Evolutionary conservation across 1,140 invertebrate genomes (phyloP), one percentile per base, ranked within the genome.

Genomic region (Meloidogyne exigua): DNA sequence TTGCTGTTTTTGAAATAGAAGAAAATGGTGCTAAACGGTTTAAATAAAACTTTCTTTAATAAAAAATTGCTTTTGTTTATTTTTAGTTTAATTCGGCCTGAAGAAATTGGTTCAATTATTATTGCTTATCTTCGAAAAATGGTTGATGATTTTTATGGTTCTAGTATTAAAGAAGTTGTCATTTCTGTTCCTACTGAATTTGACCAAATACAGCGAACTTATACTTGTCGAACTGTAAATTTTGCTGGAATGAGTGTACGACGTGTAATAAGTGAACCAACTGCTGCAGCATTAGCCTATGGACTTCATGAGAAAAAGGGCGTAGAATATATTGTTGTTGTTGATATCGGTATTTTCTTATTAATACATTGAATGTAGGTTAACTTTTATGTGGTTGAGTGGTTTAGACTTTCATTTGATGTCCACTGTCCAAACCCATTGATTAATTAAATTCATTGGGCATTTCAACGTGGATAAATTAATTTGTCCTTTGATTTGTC

Each of bases 211-310:
- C 85, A 87, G 67, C 42, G 85, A 44, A 88, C 84, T 76, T 74
- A 67, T 36, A 87, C 85, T 1, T 57, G 42, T 9, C 79, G 78
- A 36, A 85, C 87, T 7, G 85, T 86, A 1, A 68, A 77, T 71
- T n/a, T 81, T 15, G 84, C 87, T 28, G 72, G 64, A 28, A 78
- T 78, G 76, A 42, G 21, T 23, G 74, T 75, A 1, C 90, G 95
- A 82, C 91, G 93, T 89, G 94, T 87, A 5, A 81, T 88, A 71
- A 88, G 85, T 63, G 88, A 88, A 70, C 88, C 88, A 1, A 88
- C 88, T 15, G 88, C 88, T 5, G 88, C 88, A 3, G 88, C 88
- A 28, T 70, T 88, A 23, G 87, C 88, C 11, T 88, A 88, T 70
- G 88, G 88, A 15, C 69, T 87, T 13, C 85, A 87, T 68, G 87